Evolutionary conservation across 2,888 invertebrate genomes (phyloP), one percentile per base, ranked within the genome.

Genomic region (Seira sanloemensis): DNA sequence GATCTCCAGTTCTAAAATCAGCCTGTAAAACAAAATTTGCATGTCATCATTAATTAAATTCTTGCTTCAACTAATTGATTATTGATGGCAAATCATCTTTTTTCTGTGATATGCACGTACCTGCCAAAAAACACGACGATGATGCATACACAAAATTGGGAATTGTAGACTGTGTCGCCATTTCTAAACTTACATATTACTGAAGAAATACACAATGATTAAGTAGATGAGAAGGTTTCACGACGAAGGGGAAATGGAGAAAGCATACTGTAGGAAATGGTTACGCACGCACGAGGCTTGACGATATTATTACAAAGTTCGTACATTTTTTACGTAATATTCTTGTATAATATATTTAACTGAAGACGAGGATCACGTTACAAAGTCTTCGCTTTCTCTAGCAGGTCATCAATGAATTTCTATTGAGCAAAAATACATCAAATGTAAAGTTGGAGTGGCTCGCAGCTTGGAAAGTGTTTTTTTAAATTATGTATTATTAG

Each of bases 321-420:
- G 50, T 12, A 50, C 69, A 24, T 69, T 69, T n/a, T n/a, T n/a
- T 69, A 9, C 27, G 19, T 69, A 23, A 9, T 18, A 12, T 69
- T 27, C 9, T 2, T 65, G 7, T 65, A 65, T 23, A 65, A 65
- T 65, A 24, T 65, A 65, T 18, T 65, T 50, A 50, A 50, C 12
- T 50, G 25, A 71, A 68, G 68, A 12, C 25, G 77, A 71, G 78
- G 79, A 78, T 66, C 81, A 65, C 65, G 76, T 94, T 95, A 96
- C 91, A 97, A 94, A 91, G 96, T 96, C 92, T 96, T 96, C 91
- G 96, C 96, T 92, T 96, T 95, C 91, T 96, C 96, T 92, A 97
- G 93, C 91, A 97, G 93, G 92, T 96, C 96, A 91, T 96, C 96
- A 91, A 96, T 96, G 92, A 97, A 97, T 94, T 96, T 96, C 96